These are phyloP conservation scores for Laterallus jamaicensis DNA, from an alignment of 2,113 vertebrate species.

Conservation along the genomic window DNA sequence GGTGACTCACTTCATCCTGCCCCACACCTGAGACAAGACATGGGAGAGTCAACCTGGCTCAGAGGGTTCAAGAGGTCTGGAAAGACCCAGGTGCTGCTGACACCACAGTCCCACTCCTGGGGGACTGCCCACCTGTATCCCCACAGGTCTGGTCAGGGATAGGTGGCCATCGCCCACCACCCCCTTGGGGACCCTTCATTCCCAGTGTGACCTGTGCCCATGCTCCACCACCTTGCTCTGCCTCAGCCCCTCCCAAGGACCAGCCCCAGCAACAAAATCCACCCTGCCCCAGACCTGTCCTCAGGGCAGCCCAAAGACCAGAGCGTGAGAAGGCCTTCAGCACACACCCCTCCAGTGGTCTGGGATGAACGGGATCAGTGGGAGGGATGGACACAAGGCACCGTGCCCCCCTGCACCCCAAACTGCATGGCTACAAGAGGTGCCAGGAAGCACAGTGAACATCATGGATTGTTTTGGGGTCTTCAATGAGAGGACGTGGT, in stretches of 20 bases:
- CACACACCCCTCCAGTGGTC: rapidly evolving
- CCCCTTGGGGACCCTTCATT: background rate
- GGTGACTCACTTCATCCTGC: background rate
- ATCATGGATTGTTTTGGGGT: background rate
- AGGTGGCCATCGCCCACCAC: background rate
- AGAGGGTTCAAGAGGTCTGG: background rate
- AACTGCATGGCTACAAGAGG: too few species aligned
- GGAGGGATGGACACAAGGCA: background rate
- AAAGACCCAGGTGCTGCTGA: background rate
- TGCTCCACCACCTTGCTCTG: background rate
- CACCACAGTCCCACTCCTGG: background rate
- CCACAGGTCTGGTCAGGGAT: background rate
- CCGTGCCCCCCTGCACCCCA: background rate
- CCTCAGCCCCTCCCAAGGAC: background rate
- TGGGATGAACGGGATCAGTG: background rate
- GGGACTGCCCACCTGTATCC: background rate
- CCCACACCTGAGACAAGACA: background rate
- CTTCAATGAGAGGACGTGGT: background rate
- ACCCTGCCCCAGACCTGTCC: background rate
- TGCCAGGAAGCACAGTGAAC: background rate
- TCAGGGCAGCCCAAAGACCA: background rate
- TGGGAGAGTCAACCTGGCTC: background rate
- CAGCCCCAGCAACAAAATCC: background rate
- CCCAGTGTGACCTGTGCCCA: background rate
- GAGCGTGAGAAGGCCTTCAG: background rate